Evolutionary conservation across 2,113 vertebrate genomes (phyloP).

Genomic region (Paramormyrops kingsleyae): DNA sequence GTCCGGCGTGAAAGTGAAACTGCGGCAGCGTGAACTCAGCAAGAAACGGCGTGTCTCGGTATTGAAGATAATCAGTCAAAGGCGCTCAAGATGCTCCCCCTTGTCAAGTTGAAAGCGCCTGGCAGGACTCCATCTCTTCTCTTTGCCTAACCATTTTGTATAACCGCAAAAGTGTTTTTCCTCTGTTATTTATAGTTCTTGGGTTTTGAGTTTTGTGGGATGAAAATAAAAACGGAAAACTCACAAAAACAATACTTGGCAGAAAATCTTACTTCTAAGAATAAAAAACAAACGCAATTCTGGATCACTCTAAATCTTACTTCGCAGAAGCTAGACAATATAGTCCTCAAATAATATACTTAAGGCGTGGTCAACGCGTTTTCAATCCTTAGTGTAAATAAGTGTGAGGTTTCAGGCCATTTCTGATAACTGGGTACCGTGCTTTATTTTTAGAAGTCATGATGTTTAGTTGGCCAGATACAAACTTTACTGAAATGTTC

Average conservation of each 20-base stretch:
- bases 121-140: background rate
- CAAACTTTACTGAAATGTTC: background rate
- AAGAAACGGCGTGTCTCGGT: background rate
- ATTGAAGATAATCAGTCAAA: background rate
- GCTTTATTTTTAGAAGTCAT: background rate
- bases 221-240: background rate
- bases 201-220: background rate
- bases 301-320: background rate
- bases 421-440: background rate
- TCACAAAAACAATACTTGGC: background rate
- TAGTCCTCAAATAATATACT: background rate
- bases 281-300: background rate
- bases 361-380: background rate
- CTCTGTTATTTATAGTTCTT: background rate
- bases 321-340: background rate
- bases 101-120: background rate
- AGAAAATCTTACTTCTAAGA: background rate
- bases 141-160: background rate
- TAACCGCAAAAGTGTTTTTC: background rate
- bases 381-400: background rate
- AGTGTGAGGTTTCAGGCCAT: background rate
- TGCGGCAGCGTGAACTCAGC: background rate
- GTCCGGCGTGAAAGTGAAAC: background rate
- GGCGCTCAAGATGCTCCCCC: background rate
- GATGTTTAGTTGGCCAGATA: background rate